Percentiles rank a stretch among this genome's conserved stretches.
These are phyloP conservation scores for Parotocinclus haroldoi DNA, from an alignment of 2,797 vertebrate genomes.

Conservation along the genomic window DNA sequence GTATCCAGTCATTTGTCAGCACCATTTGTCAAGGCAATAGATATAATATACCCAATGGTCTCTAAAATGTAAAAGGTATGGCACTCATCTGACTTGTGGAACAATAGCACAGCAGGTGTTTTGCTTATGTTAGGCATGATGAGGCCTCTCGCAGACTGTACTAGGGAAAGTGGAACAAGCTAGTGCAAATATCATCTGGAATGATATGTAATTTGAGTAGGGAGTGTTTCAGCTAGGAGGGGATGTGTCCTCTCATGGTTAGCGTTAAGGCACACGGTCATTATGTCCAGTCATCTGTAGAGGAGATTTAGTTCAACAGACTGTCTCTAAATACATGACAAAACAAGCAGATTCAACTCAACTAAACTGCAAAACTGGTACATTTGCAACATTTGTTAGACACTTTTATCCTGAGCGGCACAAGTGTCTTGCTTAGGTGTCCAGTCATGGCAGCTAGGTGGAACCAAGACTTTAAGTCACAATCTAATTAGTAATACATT, in stretches of 20 bases:
- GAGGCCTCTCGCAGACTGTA: slow-evolving; percentile 8
- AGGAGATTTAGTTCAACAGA: no score
- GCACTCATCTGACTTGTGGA: slow-evolving; percentile 35
- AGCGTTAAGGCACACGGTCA: no score
- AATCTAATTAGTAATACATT: no score
- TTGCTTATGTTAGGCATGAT: slow-evolving; percentile 31
- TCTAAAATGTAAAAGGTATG: slow-evolving; percentile 50
- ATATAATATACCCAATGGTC: slow-evolving; percentile 39
- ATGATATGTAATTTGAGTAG: slow-evolving; percentile 24
- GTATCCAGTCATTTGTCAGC: neutral
- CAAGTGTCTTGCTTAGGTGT: no score
- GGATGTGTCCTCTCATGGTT: neutral
- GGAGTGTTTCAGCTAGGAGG: slow-evolving; percentile 8
- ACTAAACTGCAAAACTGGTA: no score
- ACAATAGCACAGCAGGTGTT: slow-evolving; percentile 44
- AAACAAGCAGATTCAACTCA: no score
- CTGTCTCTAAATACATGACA: no score
- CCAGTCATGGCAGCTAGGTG: no score
- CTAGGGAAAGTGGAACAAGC: slow-evolving; percentile 3
- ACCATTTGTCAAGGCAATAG: slow-evolving; percentile 28
- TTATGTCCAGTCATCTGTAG: no score
- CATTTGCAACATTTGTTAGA: no score
- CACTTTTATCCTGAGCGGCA: no score
- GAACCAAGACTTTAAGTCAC: no score
- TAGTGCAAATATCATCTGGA: slow-evolving; percentile 25